phyloP scores from a whole-genome alignment of 2,797 vertebrate genomes.

The Melanitta fusca region DNA sequence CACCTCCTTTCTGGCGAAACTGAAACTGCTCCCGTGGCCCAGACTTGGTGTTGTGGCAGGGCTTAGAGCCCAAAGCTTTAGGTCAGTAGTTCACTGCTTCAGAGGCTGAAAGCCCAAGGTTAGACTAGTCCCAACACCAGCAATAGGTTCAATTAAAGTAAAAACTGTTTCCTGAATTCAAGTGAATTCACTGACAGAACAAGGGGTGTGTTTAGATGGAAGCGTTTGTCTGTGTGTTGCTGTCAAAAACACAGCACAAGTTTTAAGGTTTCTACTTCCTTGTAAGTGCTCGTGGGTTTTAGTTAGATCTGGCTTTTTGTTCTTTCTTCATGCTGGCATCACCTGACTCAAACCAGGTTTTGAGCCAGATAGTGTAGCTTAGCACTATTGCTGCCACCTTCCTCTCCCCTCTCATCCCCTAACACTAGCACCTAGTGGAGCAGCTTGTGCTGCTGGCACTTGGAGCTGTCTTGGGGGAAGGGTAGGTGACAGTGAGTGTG shows the following conservation, averaged over 20 bases:
- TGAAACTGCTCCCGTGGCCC: background rate
- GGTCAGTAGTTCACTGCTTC: background rate
- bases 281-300: fast-evolving
- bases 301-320: background rate
- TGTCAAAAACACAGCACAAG: background rate
- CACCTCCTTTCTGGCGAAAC: background rate
- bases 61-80: background rate
- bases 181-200: background rate
- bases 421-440: background rate
- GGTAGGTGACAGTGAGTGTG: background rate
- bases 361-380: background rate
- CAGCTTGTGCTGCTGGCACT: background rate
- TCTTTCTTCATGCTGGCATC: background rate
- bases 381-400: background rate
- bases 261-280: background rate
- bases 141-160: background rate
- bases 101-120: background rate
- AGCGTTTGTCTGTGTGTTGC: background rate
- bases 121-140: background rate
- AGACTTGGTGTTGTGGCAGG: background rate
- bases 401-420: background rate
- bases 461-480: background rate
- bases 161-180: background rate
- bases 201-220: background rate
- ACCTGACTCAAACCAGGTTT: background rate